Base-by-base conservation (phyloP, 2,888 invertebrate genomes). In the Drosophila affinis region DNA sequence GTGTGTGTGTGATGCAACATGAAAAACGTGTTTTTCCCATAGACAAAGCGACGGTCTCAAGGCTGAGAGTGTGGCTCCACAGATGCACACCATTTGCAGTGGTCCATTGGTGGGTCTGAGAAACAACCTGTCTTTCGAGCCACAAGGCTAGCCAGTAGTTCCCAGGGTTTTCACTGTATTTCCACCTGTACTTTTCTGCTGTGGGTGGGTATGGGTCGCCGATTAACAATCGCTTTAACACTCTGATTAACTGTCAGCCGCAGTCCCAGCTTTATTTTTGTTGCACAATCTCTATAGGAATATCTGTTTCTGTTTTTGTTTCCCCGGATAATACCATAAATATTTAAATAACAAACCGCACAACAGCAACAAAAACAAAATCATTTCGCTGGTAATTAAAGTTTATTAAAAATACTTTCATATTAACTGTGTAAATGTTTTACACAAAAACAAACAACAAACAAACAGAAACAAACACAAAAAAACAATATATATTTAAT, bases 21-120 rank as follows among this genome's bases (percentile, higher is more conserved):
- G 81, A 71, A 56, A 80, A 80, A 81, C 81, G 68, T 76, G 80
- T 80, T 79, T 80, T 58, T 47, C 45, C 51, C 52, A 62, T 48
- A 48, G 49, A 48, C 57, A 57, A 57, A 62, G 39, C 56, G 9
- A 29, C 3, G 14, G 32, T 27, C 57, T 57, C 67, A 67, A 67
- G 67, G 67, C 67, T 67, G 67, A 67, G 67, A 65, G 65, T 65
- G 24, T 21, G 65, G 49, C 65, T 44, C 34, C 34, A 39, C 5
- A 27, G 58, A 60, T 32, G 24, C 53, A 44, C 58, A 18, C 18
- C 18, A 32, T 6, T 21, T 21, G 3, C 3, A 21, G 21, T 65
- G 65, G 39, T 39, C 39, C 65, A 65, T 32, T 51, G 10, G 18
- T 18, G 1, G 18, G 45, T 58, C 57, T 75, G 34, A 18, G 45